Conservation (phyloP, 2,797 vertebrate genomes). For the Muscicapa striata region DNA sequence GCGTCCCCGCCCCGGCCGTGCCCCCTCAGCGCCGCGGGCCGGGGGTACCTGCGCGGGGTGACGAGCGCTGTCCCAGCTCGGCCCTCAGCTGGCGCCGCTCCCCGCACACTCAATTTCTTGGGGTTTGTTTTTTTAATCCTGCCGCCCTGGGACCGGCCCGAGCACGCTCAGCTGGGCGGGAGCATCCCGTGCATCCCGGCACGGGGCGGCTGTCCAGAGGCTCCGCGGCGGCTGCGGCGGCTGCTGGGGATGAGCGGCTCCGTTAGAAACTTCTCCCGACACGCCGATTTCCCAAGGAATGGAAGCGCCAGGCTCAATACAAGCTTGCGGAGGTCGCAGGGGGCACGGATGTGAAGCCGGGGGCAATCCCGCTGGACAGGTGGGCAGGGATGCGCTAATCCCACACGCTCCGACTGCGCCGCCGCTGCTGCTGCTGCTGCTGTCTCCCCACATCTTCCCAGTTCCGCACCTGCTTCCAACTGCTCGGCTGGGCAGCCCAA, state of each 20-base stretch:
- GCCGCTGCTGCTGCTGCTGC: neutral
- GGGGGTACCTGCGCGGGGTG: neutral
- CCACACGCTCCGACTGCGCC: accelerated
- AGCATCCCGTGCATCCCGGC: neutral
- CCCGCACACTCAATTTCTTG: accelerated
- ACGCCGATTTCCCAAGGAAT: neutral
- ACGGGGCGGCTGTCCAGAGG: neutral
- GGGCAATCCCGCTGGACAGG: neutral
- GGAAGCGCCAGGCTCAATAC: neutral
- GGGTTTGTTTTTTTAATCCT: accelerated
- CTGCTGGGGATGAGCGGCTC: neutral
- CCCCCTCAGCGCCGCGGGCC: no score
- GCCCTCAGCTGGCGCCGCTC: neutral
- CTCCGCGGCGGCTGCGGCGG: neutral
- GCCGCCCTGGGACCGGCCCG: neutral
- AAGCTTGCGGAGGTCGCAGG: neutral
- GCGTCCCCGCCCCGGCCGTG: neutral
- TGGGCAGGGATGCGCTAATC: neutral
- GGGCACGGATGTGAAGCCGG: neutral
- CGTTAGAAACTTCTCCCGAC: neutral
- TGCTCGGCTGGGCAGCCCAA: neutral
- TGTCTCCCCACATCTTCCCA: neutral
- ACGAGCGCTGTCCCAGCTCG: no score
- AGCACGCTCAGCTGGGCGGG: neutral
- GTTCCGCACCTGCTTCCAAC: neutral